Base-by-base conservation (phyloP, 1,140 invertebrate species). In the Philopotamus ludificatus region DNA sequence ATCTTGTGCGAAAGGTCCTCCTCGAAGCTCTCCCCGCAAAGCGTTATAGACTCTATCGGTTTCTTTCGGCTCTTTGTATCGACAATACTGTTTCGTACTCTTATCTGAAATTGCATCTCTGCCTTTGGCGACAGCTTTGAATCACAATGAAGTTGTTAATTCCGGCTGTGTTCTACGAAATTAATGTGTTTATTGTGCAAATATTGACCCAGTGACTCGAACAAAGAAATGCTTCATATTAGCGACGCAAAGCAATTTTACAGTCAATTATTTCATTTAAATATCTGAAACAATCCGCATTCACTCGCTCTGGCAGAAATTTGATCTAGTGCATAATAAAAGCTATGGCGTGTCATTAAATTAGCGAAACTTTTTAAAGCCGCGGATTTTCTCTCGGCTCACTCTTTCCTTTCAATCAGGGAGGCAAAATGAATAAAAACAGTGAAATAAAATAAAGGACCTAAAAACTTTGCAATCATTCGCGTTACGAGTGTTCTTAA, bases 81-180 rank as follows among this genome's bases (percentile, higher is more conserved):
- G 64, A 34, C 41, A n/a, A n/a, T n/a, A 57, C 26, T 63, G 62
- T 63, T 67, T 63, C 65, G 58, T 57, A 47, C 25, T 62, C 59
- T 63, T 57, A 57, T 67, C 59, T 67, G 9, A 58, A 67, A 67
- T 50, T 20, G 41, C 53, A 63, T 63, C 59, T 63, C 9, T 16
- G 62, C 62, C 41, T 23, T 47, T 22, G 4, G 3, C 20, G 41
- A 50, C 8, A 51, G 44, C 44, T 58, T 65, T 28, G 54, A 65
- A 45, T 66, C 42, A 23, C 21, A 66, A 66, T 66, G 26, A 66
- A 50, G 10, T 22, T 15, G 26, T 66, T 60, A 61, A 66, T 61
- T 66, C 47, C n/a, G 25, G 50, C 23, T 25, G n/a, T 49, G 44
- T 34, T 22, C 44, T 8, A 15, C 47, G 21, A 49, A 15, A 61